Evolutionary conservation across 2,113 vertebrate genomes (phyloP).

Genomic region (Trochalopteron elliotii): DNA sequence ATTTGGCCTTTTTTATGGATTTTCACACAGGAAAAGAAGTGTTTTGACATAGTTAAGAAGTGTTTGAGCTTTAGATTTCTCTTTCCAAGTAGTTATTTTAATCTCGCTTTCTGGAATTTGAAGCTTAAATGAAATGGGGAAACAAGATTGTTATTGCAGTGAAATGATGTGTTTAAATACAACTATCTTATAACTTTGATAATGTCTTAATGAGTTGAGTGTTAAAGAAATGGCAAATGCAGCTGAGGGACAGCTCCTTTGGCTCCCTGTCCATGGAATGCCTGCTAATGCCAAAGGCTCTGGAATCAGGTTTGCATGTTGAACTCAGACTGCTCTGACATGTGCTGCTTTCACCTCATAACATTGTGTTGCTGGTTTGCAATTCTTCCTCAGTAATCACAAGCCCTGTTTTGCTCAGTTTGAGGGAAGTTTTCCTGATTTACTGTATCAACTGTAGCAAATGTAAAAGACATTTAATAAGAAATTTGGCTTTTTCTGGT

Average conservation of each 20-base stretch:
- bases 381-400: background rate
- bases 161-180: background rate
- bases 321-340: background rate
- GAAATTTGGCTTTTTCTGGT: background rate
- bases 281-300: background rate
- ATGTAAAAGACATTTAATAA: background rate
- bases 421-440: background rate
- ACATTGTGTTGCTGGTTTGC: background rate
- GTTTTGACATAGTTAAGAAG: background rate
- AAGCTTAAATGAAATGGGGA: background rate
- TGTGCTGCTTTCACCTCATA: background rate
- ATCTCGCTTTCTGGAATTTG: background rate
- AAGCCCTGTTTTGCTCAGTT: background rate
- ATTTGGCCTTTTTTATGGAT: background rate
- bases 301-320: background rate
- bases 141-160: background rate
- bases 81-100: background rate
- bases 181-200: background rate
- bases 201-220: background rate
- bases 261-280: background rate
- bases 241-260: background rate
- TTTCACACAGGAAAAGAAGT: background rate
- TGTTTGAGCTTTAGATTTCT: background rate
- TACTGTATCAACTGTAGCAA: background rate
- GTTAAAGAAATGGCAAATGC: background rate